These are phyloP conservation scores for Neoniphon sammara DNA, from an alignment of 2,797 vertebrate species.

Conservation along the genomic window DNA sequence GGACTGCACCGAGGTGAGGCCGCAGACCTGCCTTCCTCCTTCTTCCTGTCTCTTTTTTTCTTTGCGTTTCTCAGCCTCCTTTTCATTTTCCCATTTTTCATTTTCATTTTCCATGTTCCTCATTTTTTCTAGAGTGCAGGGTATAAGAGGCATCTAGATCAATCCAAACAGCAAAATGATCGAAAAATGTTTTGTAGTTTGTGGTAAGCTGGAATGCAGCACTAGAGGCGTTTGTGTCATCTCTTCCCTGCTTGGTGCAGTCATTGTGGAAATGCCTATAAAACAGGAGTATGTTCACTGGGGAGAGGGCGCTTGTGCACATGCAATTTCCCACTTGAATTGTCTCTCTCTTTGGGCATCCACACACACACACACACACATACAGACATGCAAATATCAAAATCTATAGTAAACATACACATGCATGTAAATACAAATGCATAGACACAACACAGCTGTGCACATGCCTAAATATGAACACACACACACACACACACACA, in stretches of 20 bases:
- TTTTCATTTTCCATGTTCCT: conserved; percentile 21
- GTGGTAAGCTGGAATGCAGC: conserved; percentile 19
- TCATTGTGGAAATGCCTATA: conserved; percentile 50
- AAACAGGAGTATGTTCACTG: conserved; percentile 49
- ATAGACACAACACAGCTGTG: not conserved
- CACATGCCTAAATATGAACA: not conserved
- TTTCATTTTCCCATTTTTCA: conserved; percentile 15
- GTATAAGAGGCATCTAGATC: conserved; percentile 38
- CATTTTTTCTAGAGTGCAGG: conserved; percentile 3
- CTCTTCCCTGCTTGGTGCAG: conserved; percentile 43
- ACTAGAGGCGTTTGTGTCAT: conserved; percentile 46
- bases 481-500: conserved; percentile 4
- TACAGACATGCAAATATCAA: conserved; percentile 20
- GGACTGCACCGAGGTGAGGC: conserved; percentile 58
- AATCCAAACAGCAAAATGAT: conserved; percentile 25
- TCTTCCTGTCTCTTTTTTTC: conserved; percentile 16
- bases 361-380: conserved; percentile 13
- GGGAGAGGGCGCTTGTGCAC: conserved; percentile 22
- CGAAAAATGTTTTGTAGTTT: conserved; percentile 14
- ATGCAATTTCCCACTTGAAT: conserved; percentile 45
- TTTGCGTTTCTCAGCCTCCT: conserved; percentile 5
- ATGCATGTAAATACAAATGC: conserved; percentile 12
- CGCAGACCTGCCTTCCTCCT: conserved; percentile 41
- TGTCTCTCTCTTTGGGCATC: conserved; percentile 30
- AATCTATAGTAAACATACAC: conserved; percentile 6